phyloP scores from a whole-genome alignment of 2,888 invertebrate species.

The Alloscopus bannaensis region DNA sequence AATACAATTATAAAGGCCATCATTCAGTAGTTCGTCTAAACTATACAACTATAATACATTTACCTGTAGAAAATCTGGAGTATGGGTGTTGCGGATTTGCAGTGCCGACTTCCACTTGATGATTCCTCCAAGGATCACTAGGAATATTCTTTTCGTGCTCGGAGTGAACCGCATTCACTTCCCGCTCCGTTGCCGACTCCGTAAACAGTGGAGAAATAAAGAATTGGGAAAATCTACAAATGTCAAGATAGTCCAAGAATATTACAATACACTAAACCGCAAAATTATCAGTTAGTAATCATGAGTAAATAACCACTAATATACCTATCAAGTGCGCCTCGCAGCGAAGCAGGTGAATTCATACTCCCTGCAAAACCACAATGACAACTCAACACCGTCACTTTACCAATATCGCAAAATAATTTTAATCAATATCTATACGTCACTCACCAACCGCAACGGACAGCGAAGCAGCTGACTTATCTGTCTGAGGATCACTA shows the following conservation, averaged over 20 bases:
- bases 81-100: constrained; percentile 87
- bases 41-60: background rate
- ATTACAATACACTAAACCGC: too few relatives aligned
- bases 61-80: constrained; percentile 95
- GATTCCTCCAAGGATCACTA: constrained; percentile 91
- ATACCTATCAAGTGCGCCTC: too few relatives aligned
- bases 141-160: constrained; percentile 96
- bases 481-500: constrained; percentile 93
- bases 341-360: constrained; percentile 91
- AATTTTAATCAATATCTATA: too few relatives aligned
- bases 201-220: constrained; percentile 96
- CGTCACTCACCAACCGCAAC: constrained; percentile 72
- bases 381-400: too few relatives aligned
- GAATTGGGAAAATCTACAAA: constrained; percentile 94
- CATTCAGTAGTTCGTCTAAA: too few relatives aligned
- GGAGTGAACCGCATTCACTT: constrained; percentile 96
- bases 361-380: too few relatives aligned
- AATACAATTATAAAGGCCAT: too few relatives aligned
- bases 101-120: constrained; percentile 91
- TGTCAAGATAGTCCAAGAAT: too few relatives aligned
- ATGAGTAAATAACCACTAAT: too few relatives aligned
- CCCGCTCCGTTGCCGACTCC: constrained; percentile 91
- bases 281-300: too few relatives aligned
- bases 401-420: too few relatives aligned
- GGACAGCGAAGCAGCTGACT: constrained; percentile 85